Base-by-base conservation (phyloP, 2,113 vertebrate genomes). In the Astur gentilis region DNA sequence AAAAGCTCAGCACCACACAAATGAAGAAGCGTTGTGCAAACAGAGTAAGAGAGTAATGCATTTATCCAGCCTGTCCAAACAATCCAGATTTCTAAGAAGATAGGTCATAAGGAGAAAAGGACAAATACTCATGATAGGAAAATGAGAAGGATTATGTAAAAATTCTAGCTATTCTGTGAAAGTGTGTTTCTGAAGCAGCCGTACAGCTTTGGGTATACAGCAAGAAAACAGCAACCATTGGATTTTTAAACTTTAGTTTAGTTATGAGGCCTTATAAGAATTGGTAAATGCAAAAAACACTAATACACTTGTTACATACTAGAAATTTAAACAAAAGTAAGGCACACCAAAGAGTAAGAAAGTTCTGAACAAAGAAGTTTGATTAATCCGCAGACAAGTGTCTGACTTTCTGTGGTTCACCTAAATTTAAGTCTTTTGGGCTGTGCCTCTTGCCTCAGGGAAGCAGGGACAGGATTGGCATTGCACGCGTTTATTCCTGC, bases 361-460 rank as follows among this genome's bases (percentile, higher is more conserved):
- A 93, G 57, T 93, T 94, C 66, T 86, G 54, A 50, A 38, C 42
- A 70, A 83, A 88, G 19, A 58, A 73, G 27, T 88, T 65, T 70
- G 67, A 94, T 83, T 88, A 81, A 67, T 86, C 76, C 18, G 42
- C 64, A 73, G 23, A 31, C 9, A 87, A 78, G 42, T 27, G 29
- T 42, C 84, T 88, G 60, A 80, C 54, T 91, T 91, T 29, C 62
- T 78, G n/a, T 42, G 67, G 45, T 66, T 90, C 60, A 75, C 64
- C 78, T 90, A 60, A 71, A 72, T 94, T 92, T 42, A 72, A 52
- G 52, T 79, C 55, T 42, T 0, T 12, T 42, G 55, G 69, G 55
- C 38, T 81, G 38, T 65, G 40, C 55, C 83, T 95, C 60, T 69
- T 90, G 95, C 88, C 89, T 96, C 72, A 67, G 91, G 93, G 94